Percentiles rank a stretch among this genome's conserved stretches.
phyloP scores from a whole-genome alignment of 1,140 invertebrate species.

The Neelides sp. region DNA sequence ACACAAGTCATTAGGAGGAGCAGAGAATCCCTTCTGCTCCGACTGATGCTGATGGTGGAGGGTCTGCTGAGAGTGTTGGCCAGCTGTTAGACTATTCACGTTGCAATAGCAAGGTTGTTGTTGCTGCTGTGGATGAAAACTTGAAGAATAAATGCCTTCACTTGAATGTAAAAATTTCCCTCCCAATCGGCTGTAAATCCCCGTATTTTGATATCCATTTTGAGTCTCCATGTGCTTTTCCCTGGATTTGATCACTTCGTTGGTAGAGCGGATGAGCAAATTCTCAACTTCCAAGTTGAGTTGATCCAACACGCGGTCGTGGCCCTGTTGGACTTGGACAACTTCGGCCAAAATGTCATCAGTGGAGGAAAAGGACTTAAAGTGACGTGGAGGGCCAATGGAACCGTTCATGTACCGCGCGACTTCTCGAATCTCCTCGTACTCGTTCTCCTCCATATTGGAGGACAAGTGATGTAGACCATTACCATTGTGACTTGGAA shows the following conservation, averaged over 20 bases:
- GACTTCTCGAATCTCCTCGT: conserved; percentile 30
- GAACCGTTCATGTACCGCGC: conserved; percentile 25
- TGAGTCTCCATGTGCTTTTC: neutral
- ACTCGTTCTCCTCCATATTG: conserved; percentile 32
- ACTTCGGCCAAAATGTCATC: conserved; percentile 31
- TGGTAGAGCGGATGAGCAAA: conserved; percentile 19
- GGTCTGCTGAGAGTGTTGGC: no score
- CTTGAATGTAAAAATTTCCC: no score
- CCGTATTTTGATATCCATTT: neutral
- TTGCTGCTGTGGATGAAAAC: no score
- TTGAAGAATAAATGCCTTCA: no score
- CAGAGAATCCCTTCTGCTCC: no score
- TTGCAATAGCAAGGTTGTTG: no score
- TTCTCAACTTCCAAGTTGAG: conserved; percentile 31
- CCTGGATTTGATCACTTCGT: conserved; percentile 1
- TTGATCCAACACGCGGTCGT: conserved; percentile 29
- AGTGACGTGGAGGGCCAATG: conserved; percentile 12
- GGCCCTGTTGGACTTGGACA: conserved; percentile 27
- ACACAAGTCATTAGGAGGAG: no score
- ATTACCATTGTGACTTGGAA: no score
- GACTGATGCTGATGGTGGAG: no score
- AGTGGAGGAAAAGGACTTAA: conserved; percentile 30
- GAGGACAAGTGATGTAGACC: no score
- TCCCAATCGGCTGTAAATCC: neutral
- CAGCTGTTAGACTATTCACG: no score